Evolutionary conservation across 2,888 invertebrate genomes (phyloP), one percentile per base, ranked within the genome.

Genomic region (Tyria jacobaeae): DNA sequence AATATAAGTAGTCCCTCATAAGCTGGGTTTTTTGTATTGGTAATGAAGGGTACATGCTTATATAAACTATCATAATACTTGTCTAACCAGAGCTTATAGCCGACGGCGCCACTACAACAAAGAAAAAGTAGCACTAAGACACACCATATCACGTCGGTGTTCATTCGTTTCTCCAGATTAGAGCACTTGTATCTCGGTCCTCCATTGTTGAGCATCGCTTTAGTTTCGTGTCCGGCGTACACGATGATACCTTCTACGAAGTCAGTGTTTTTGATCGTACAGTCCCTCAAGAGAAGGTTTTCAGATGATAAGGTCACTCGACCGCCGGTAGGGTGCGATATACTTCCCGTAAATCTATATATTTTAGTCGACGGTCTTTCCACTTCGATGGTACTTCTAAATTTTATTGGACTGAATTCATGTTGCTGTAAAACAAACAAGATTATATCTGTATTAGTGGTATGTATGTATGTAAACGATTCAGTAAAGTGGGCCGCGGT

Each of bases 131-230:
- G 95, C 79, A 99, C 97, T 73, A 98, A 95, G 76, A 99, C 98
- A 94, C 99, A 99, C 98, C 98, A 99, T 83, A 99, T 96, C 64
- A 99, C 97, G 91, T 99, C 99, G 77, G 97, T 96, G 92, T 99
- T 99, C 97, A 99, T 99, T 89, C 97, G 96, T 71, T 96, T 96
- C 90, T 99, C 99, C 78, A 99, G 94, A 70, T 96, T 96, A 59
- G 99, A 99, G 78, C 98, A 96, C 92, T 99, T 99, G 91, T 97
- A 98, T 51, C 99, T 95, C 64, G 99, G 99, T 49, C 99, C 98
- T 73, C 98, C 98, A 89, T 99, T 99, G 91, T 99, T 99, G 68
- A 99, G 95, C 98, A 99, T 98, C 21, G 99, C 98, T 92, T 99
- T 99, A 17, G 99, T 99, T 94, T 99, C 99, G 89, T 98, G 98